phyloP scores from a whole-genome alignment of 2,888 invertebrate genomes.

The Drosophila merina region DNA sequence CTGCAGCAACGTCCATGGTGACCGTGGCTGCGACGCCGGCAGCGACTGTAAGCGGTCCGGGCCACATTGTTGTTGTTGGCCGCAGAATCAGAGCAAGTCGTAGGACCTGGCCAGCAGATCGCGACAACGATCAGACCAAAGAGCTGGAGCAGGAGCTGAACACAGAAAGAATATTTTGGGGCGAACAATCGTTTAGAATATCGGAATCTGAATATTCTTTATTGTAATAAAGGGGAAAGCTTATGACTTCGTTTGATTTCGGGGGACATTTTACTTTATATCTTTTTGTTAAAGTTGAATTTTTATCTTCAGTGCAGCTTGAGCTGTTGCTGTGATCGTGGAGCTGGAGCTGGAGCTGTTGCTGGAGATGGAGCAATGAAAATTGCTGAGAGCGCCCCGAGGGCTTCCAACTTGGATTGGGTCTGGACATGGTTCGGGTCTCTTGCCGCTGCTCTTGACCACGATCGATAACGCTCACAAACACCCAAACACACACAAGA shows the following conservation, averaged over 20 bases:
- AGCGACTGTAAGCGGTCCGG: constrained; percentile 44
- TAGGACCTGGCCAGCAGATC: constrained; percentile 55
- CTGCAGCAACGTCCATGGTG: constrained; percentile 15
- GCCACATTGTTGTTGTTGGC: constrained; percentile 62
- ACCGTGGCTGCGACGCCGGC: constrained; percentile 34
- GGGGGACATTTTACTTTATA: not conserved
- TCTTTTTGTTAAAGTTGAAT: no score
- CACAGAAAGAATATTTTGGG: constrained; percentile 3
- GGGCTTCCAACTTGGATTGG: constrained; percentile 72
- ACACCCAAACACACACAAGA: constrained; percentile 17
- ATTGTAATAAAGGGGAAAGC: no score
- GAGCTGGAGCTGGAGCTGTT: constrained; percentile 38
- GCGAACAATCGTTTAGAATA: no score
- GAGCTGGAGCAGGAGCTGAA: constrained; percentile 28
- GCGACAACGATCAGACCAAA: constrained; percentile 70
- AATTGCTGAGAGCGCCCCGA: constrained; percentile 82
- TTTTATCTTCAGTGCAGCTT: constrained; percentile 5
- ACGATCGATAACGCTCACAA: constrained; percentile 72
- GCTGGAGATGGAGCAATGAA: constrained; percentile 62
- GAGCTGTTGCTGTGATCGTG: constrained; percentile 42
- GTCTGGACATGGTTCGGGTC: constrained; percentile 60
- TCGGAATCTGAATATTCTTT: no score
- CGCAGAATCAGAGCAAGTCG: constrained; percentile 69
- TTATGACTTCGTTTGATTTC: not conserved
- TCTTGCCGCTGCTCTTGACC: constrained; percentile 67